These are phyloP conservation scores for Tichodroma muraria DNA, from an alignment of 2,113 vertebrate genomes.

Conservation along the genomic window DNA sequence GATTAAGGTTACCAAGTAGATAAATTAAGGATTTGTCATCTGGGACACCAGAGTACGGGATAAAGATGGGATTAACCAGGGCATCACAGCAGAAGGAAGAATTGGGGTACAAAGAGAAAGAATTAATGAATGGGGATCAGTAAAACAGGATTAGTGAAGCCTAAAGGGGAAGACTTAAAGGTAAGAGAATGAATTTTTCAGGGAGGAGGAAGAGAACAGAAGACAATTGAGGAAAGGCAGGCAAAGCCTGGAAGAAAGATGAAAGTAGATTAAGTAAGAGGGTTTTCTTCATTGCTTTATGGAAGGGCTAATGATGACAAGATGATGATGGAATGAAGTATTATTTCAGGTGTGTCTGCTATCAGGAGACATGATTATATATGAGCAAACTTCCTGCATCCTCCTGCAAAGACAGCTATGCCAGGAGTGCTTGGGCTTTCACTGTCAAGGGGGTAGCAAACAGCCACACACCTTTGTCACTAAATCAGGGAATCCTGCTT, in stretches of 20 bases:
- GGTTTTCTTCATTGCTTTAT: background rate
- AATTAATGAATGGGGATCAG: background rate
- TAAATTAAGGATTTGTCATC: background rate
- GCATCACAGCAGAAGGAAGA: background rate
- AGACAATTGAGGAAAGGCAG: background rate
- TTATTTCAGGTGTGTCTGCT: background rate
- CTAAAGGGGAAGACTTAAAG: background rate
- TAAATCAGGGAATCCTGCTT: background rate
- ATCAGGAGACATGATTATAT: background rate
- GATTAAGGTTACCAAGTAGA: background rate
- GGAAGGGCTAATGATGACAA: background rate
- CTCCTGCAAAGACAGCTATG: background rate
- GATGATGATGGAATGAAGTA: background rate
- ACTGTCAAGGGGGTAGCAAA: background rate
- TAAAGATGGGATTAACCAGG: conserved; percentile 5
- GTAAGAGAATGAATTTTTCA: background rate
- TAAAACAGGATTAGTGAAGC: background rate
- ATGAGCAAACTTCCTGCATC: background rate
- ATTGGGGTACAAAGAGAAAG: background rate
- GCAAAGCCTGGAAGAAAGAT: background rate
- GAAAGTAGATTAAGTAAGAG: background rate
- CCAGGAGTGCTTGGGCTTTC: background rate
- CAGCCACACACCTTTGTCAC: background rate
- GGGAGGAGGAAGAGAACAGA: background rate
- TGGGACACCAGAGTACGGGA: background rate